Base-by-base conservation (phyloP, 1,140 invertebrate genomes). In the Mactra quadrangularis region DNA sequence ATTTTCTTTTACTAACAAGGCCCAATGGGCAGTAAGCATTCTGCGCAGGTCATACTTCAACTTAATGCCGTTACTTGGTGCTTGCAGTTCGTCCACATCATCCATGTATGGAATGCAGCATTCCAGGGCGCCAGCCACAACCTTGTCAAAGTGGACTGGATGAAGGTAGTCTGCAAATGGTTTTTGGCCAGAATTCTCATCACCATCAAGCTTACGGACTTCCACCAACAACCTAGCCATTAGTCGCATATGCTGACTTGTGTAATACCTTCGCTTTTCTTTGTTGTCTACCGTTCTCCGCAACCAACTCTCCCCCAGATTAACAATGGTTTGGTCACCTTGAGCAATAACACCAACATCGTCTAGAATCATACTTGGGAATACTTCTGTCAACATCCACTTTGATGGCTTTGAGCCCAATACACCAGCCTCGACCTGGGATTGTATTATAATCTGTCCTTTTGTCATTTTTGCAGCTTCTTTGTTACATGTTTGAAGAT, bases 1-100 rank as follows among this genome's bases (percentile, higher is more conserved):
- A 47, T 50, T 25, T 25, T 59, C 52, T 47, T 74, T 77, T 0
- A 81, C 35, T 17, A 50, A 41, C 25, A 53, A 9, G 31, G 31
- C 57, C 57, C 66, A 45, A 53, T 83, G 85, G 31, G 79, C 59
- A 15, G 50, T 57, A 17, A 75, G 53, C 53, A 85, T 27, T 45
- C 78, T 35, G 59, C 45, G 57, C 0, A 87, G 57, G 62, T 87
- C 85, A 68, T 82, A 83, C 22, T 81, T 75, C 22, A 87, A 27
- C 27, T 87, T 84, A 1, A 86, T 45, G 38, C 47, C 71, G 60
- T 84, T 86, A 41, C 68, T 81, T n/a, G 85, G 85, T 13, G 70
- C 59, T 47, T 71, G 66, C n/a, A 86, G 52, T 13, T 86, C 82
- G 17, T 86, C 85, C 38, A 81, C 82, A 76, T 84, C 85, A 62